Evolutionary conservation across 2,888 invertebrate species (phyloP), one percentile per base, ranked within the genome.

Genomic region (Dione vanillae): DNA sequence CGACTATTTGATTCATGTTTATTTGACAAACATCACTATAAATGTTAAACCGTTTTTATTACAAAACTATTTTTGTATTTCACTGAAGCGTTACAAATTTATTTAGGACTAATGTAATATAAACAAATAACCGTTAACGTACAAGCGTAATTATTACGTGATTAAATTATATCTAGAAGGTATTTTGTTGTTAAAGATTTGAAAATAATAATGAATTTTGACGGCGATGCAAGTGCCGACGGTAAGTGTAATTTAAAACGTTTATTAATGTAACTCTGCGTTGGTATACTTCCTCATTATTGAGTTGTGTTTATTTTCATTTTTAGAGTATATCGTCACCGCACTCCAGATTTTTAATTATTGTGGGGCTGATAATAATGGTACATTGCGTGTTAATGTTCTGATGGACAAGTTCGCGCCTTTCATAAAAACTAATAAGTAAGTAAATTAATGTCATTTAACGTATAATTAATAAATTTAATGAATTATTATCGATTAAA

Each of bases 321-420:
- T 83, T 88, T 73, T 86, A 93, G 93, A 91, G 76, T 92, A 88
- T 83, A 85, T 86, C 75, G 84, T 86, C 80, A 91, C 91, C 70
- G 93, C 93, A 69, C 80, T 84, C 58, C 91, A 91, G 77, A 91
- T 93, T 82, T 93, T 93, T 83, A 87, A 90, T 76, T 89, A 83
- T 80, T 93, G 91, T 78, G 90, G 90, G 71, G 86, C 84, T 11
- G 86, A 90, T 58, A 87, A 80, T 75, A 80, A 85, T 49, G 85
- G 85, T 62, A 83, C 85, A 74, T 79, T 92, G 76, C 85, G 84
- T 73, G 91, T 92, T 62, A 86, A 91, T 76, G 80, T 83, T 52
- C 82, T 93, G 70, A 92, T 93, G 91, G 89, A 91, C 72, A 90
- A 90, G 80, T 91, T 91, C 77, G 86, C 89, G 71, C 91, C 92